Conservation (phyloP, 2,113 vertebrate genomes). For the Gorsachius goisagi region DNA sequence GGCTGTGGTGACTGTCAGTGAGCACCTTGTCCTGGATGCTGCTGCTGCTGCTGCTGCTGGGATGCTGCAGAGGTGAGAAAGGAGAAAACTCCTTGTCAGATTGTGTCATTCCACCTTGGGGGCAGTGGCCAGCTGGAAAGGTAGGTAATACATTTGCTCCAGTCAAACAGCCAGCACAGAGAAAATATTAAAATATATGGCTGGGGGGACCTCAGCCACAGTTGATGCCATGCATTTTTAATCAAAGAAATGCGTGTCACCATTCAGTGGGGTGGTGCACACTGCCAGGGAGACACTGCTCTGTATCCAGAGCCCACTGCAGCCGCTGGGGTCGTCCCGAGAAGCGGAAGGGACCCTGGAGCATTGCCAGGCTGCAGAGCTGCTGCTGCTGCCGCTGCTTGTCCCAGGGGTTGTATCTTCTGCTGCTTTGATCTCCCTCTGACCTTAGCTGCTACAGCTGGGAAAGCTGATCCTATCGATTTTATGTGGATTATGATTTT, state of each 20-base stretch:
- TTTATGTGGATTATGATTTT: constrained; percentile 10
- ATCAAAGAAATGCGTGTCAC: fast-evolving
- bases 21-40: neutral
- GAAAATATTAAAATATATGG: neutral
- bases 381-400: neutral
- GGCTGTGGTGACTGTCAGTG: fast-evolving
- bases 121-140: neutral
- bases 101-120: neutral
- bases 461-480: constrained; percentile 31
- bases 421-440: neutral
- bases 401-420: neutral
- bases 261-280: fast-evolving
- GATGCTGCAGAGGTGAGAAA: neutral
- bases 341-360: neutral
- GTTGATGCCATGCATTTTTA: neutral
- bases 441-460: neutral
- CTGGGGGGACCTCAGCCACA: neutral
- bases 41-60: neutral
- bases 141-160: neutral
- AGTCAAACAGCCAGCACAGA: neutral
- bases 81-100: neutral
- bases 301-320: neutral
- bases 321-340: fast-evolving
- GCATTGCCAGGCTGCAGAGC: neutral
- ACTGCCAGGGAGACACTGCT: neutral